A percentile compares a stretch with the other conserved stretches of the same genome.
Evolutionary conservation across 2,888 invertebrate genomes (phyloP).

Genomic region (Tenthredo livida): DNA sequence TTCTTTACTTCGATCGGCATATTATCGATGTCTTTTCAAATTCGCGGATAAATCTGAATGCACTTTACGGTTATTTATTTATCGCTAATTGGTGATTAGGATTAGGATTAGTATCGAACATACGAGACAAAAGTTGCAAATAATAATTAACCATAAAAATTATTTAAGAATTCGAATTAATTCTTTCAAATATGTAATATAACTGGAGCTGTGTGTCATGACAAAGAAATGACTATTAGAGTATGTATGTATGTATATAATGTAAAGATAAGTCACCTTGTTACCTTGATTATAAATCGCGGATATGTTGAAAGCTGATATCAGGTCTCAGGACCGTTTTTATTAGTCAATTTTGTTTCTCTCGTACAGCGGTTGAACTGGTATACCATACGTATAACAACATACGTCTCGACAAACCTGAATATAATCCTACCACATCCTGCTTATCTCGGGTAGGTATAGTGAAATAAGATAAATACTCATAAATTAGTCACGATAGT

Average conservation of each 20-base stretch:
- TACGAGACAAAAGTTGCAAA: background rate
- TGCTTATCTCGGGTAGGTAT: slow-evolving; percentile 17
- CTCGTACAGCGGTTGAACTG: background rate
- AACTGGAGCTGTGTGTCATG: background rate
- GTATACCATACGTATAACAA: too few relatives aligned
- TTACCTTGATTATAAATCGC: slow-evolving; percentile 9
- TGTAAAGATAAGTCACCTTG: background rate
- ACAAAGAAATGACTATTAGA: background rate
- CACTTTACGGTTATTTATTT: background rate
- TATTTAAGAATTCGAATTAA: background rate
- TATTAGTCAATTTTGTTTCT: background rate
- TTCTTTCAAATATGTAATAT: background rate
- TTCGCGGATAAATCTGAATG: background rate
- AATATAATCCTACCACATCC: slow-evolving; percentile 33
- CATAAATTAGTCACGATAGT: background rate
- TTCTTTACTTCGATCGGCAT: too few relatives aligned
- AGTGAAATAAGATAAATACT: slow-evolving; percentile 24
- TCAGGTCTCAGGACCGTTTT: background rate
- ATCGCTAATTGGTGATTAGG: background rate
- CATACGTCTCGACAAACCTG: background rate
- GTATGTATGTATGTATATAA: too few relatives aligned
- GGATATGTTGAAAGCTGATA: background rate
- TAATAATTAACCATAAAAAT: background rate
- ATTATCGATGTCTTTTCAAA: background rate
- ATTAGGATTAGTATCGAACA: background rate